phyloP scores from a whole-genome alignment of 2,888 invertebrate species.

The Andrena haemorrhoa region DNA sequence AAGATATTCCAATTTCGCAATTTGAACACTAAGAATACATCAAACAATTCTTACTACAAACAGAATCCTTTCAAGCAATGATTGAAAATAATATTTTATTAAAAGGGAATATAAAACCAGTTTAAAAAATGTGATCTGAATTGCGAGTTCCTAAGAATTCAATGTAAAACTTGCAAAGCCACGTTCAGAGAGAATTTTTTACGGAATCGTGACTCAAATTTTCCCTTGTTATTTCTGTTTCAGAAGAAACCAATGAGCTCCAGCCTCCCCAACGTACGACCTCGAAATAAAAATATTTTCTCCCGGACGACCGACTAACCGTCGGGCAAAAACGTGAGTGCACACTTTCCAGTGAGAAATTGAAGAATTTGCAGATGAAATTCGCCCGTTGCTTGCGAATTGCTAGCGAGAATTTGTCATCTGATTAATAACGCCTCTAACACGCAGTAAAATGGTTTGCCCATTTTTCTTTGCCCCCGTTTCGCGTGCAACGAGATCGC shows the following conservation, averaged over 20 bases:
- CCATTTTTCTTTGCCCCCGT: neutral
- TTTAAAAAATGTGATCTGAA: no score
- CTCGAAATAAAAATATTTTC: slow-evolving; percentile 50
- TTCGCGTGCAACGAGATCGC: neutral
- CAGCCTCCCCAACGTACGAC: slow-evolving; percentile 7
- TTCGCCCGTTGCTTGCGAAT: neutral
- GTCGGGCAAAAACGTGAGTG: slow-evolving; percentile 60
- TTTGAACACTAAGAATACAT: no score
- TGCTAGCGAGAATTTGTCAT: neutral
- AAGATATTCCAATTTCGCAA: no score
- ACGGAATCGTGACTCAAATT: neutral
- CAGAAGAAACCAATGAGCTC: slow-evolving; percentile 60
- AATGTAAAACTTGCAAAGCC: no score
- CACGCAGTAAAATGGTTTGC: neutral
- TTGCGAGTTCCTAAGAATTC: no score
- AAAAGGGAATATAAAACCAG: no score
- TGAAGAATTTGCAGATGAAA: neutral
- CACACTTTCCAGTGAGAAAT: neutral
- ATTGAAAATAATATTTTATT: no score
- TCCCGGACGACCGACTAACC: slow-evolving; percentile 62
- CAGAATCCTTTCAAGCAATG: no score
- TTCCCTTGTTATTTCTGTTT: slow-evolving; percentile 25
- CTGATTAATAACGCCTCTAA: neutral
- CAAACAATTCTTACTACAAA: no score
- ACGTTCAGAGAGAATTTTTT: no score